These are phyloP conservation scores for Lampris incognitus DNA, from an alignment of 2,113 vertebrate species.

Conservation along the genomic window DNA sequence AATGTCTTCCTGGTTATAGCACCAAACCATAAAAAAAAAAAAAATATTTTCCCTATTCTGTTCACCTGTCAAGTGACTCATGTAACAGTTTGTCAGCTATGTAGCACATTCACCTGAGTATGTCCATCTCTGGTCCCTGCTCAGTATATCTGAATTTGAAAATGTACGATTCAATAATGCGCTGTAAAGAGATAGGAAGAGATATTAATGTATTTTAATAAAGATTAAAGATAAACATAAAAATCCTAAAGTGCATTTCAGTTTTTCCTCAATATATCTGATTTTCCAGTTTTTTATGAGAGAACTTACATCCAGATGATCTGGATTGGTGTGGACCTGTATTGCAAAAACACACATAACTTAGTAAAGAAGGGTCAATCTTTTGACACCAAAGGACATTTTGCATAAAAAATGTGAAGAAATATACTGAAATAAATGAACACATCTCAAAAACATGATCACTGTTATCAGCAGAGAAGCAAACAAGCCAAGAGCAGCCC, in stretches of 20 bases:
- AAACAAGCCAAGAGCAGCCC: neutral
- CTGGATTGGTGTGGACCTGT: constrained; percentile 81
- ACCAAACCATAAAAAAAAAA: neutral
- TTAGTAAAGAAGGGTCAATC: neutral
- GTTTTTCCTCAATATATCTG: neutral
- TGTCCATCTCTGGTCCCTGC: constrained; percentile 84
- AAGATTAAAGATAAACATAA: neutral
- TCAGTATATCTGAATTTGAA: constrained; percentile 94
- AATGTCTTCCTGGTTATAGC: neutral
- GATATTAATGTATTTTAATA: neutral
- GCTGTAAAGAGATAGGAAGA: constrained; percentile 79
- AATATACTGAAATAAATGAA: neutral
- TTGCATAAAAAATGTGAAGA: neutral
- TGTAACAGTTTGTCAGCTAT: neutral
- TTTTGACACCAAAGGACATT: neutral
- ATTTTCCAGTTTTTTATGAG: neutral
- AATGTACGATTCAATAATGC: constrained; percentile 93
- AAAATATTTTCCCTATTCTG: no score
- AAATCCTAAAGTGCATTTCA: neutral
- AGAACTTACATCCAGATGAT: constrained; percentile 81
- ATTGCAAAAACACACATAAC: constrained; percentile 12
- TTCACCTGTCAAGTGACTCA: neutral
- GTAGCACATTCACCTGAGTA: constrained; percentile 73
- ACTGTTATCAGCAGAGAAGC: neutral
- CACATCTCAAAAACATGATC: neutral